phyloP scores from a whole-genome alignment of 2,113 vertebrate genomes.

The Malurus elegans region DNA sequence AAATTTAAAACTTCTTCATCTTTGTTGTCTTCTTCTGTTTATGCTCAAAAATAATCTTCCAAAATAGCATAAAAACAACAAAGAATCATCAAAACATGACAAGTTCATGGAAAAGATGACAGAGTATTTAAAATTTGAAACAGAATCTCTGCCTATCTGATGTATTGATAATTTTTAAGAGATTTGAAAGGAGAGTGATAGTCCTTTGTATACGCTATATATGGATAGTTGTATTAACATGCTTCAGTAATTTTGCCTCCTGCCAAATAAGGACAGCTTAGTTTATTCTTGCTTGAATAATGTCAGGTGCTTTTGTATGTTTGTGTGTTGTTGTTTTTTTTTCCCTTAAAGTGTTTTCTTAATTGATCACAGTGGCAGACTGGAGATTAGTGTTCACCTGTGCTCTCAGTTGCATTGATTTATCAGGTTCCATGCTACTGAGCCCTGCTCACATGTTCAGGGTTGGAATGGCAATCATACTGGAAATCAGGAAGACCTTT shows the following conservation, averaged over 20 bases:
- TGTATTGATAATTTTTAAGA: not conserved
- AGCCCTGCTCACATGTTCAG: not conserved
- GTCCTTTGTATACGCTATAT: not conserved
- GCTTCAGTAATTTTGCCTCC: not conserved
- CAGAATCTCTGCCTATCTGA: not conserved
- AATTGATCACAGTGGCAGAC: not conserved
- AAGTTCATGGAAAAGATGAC: not conserved
- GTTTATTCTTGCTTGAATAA: not conserved
- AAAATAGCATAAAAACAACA: not conserved
- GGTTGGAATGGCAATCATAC: not conserved
- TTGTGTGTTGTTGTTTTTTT: not conserved
- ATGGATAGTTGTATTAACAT: not conserved
- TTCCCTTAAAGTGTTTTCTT: not conserved
- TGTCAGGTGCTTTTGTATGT: not conserved
- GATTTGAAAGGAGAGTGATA: not conserved
- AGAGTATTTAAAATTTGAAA: not conserved
- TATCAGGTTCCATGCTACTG: not conserved
- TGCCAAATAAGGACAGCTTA: not conserved
- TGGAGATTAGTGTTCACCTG: not conserved
- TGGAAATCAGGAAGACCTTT: not conserved
- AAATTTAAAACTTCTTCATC: not conserved
- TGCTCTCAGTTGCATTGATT: not conserved
- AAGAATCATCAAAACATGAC: not conserved
- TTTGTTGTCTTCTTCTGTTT: not conserved
- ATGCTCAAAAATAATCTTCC: not conserved